A percentile compares a stretch with the other conserved stretches of the same genome.
Evolutionary conservation across 2,113 vertebrate species (phyloP).

Genomic region (Junco hyemalis): DNA sequence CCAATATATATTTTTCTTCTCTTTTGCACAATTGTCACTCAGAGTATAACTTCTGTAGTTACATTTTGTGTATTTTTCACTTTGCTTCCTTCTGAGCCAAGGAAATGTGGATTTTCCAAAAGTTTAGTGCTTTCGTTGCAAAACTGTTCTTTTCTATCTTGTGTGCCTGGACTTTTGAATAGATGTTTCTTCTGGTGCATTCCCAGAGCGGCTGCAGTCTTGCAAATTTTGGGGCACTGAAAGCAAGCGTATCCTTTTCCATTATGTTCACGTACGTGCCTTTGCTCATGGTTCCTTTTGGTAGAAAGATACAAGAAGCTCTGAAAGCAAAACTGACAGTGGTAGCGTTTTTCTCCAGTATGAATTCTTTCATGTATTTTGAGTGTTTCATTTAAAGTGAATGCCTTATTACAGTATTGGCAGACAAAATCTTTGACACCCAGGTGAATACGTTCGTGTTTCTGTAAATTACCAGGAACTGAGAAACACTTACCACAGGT

Average conservation of each 20-base stretch:
- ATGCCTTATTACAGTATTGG: constrained; percentile 89
- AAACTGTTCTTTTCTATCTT: constrained; percentile 55
- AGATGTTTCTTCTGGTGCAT: constrained; percentile 86
- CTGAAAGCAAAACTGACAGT: constrained; percentile 94
- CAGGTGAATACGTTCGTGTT: constrained; percentile 77
- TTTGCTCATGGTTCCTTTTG: constrained; percentile 94
- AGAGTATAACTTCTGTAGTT: constrained; percentile 51
- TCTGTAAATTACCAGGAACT: constrained; percentile 81
- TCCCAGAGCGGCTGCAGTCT: constrained; percentile 82
- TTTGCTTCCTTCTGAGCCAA: constrained; percentile 52
- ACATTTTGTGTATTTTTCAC: constrained; percentile 44
- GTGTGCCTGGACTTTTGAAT: constrained; percentile 73
- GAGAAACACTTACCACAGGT: constrained; percentile 93
- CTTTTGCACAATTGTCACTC: constrained; percentile 27
- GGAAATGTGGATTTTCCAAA: constrained; percentile 48
- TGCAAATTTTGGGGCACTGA: constrained; percentile 84
- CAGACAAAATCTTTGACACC: constrained; percentile 88
- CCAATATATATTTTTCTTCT: not conserved
- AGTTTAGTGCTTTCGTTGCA: constrained; percentile 50
- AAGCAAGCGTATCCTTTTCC: constrained; percentile 81
- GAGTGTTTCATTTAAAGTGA: constrained; percentile 82
- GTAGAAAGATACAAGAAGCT: constrained; percentile 95
- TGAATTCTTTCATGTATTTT: constrained; percentile 86
- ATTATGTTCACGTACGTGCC: constrained; percentile 81
- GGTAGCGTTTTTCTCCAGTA: constrained; percentile 91